Evolutionary conservation across 2,888 invertebrate species (phyloP), one percentile per base, ranked within the genome.

Genomic region (Drosophila prolongata): DNA sequence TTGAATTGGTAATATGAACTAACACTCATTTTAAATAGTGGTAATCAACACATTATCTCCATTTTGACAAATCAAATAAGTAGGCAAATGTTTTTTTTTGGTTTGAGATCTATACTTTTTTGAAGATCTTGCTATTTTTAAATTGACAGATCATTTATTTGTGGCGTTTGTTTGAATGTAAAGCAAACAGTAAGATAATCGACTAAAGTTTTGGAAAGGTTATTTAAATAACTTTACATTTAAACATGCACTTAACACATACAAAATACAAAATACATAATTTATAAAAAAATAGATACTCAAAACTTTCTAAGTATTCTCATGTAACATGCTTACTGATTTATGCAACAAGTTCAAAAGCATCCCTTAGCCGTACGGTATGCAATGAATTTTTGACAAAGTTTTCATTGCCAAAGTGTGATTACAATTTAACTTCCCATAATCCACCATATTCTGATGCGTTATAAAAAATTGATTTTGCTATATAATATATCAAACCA

Each of bases 21-120:
- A 43, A 19, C 44, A 24, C 9, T 37, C 30, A 50, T 49, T 50
- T 40, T 16, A 37, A 3, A 37, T 11, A 1, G 10, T 10, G 6
- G 10, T 10, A 27, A 13, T 10, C 1, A 30, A 10, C 30, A 10
- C n/a, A 53, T 30, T 52, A 5, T 34, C 34, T 44, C 10, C 9
- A 30, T 24, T 64, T 34, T 27, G 10, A 1, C 16, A 35, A 34
- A 66, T 47, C 66, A 64, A 66, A 66, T 55, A 66, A 66, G 64
- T 66, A 66, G 66, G 66, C 66, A 66, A 66, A 64, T 16, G 54
- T 64, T 66, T 66, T 30, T 30, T 30, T 30, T 30, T 30, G 1
- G 30, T 30, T 8, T 30, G 8, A 30, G 8, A 30, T 30, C 8
- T 8, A 30, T 30, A 2, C 30, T 8, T 30, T 30, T 8, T 30